These are phyloP conservation scores for Philaethria dido DNA, from an alignment of 2,888 invertebrate species.

Conservation along the genomic window DNA sequence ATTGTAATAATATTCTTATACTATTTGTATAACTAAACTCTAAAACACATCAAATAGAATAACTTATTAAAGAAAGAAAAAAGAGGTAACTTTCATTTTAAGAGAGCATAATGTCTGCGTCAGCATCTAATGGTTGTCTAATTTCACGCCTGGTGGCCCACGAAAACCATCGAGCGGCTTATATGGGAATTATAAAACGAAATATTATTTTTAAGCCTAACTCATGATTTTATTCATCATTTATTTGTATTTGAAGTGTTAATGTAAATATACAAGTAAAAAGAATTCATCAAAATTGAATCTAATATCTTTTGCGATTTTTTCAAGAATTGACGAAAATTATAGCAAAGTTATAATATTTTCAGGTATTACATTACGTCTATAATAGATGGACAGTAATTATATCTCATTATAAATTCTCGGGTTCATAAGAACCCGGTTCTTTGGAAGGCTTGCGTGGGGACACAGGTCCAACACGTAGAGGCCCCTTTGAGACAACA, in stretches of 20 bases:
- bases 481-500: too few relatives aligned
- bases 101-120: constrained; percentile 35
- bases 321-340: too few relatives aligned
- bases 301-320: background rate
- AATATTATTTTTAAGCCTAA: constrained; percentile 38
- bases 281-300: background rate
- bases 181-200: constrained; percentile 41
- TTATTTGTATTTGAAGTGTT: background rate
- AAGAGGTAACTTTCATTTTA: constrained; percentile 25
- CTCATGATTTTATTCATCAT: constrained; percentile 4
- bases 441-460: too few relatives aligned
- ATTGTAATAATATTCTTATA: background rate
- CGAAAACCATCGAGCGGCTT: constrained; percentile 52
- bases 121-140: constrained; percentile 52
- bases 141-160: constrained; percentile 64
- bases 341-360: too few relatives aligned
- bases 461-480: too few relatives aligned
- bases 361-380: too few relatives aligned
- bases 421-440: too few relatives aligned
- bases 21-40: background rate
- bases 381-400: too few relatives aligned
- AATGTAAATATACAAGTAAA: background rate
- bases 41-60: constrained; percentile 10
- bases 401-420: too few relatives aligned
- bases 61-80: constrained; percentile 12